Percentiles rank a stretch among this genome's conserved stretches.
Conservation (phyloP, 2,888 invertebrate genomes). For the Nysson spinosus region DNA sequence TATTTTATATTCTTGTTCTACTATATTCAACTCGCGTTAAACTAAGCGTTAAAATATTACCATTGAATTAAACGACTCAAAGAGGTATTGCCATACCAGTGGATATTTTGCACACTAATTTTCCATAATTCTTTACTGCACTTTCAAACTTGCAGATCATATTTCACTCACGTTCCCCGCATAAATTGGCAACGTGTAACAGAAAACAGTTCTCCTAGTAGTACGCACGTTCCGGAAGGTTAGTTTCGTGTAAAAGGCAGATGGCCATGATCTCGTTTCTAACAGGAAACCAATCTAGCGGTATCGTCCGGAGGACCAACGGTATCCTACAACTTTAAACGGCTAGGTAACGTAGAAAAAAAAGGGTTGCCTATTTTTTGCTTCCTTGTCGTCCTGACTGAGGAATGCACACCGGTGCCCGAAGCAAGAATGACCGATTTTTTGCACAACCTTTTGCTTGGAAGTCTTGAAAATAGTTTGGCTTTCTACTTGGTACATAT, state of each 20-base stretch:
- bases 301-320: conserved; percentile 36
- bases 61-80: too few species aligned
- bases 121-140: background rate
- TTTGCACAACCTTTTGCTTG: too few species aligned
- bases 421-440: too few species aligned
- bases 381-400: conserved; percentile 4
- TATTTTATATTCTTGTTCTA: too few species aligned
- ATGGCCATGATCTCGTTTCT: conserved; percentile 42
- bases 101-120: too few species aligned
- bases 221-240: conserved; percentile 15
- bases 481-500: too few species aligned
- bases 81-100: too few species aligned
- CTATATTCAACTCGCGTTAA: too few species aligned
- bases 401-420: conserved; percentile 22
- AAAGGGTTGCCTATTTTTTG: conserved; percentile 40
- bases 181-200: background rate
- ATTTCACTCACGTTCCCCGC: background rate
- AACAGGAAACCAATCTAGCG: conserved; percentile 44
- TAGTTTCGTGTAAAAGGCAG: conserved; percentile 20
- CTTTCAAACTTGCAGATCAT: too few species aligned
- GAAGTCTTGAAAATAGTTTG: too few species aligned
- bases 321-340: conserved; percentile 41
- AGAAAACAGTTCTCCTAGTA: background rate
- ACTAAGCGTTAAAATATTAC: too few species aligned
- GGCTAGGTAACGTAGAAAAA: conserved; percentile 35